Conservation (phyloP, 2,888 invertebrate genomes). For the Tetragnatha montana region DNA sequence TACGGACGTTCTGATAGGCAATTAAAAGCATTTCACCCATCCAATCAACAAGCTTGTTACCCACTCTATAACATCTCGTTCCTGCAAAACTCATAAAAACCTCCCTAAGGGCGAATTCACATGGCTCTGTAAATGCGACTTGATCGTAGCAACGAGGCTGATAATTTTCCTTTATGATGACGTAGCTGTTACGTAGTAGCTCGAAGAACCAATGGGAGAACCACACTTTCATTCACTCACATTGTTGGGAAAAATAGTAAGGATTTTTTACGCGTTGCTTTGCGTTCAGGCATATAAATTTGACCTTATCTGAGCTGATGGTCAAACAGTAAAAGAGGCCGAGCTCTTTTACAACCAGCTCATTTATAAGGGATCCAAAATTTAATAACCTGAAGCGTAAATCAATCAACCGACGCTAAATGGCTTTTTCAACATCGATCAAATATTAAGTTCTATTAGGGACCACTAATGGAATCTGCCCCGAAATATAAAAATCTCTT, state of each 20-base stretch:
- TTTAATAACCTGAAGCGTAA: conserved; percentile 47
- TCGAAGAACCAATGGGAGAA: no score
- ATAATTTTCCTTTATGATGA: no score
- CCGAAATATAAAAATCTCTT: not conserved
- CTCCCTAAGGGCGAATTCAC: no score
- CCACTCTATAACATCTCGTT: not conserved
- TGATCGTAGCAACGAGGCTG: no score
- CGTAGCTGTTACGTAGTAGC: no score
- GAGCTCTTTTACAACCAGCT: not conserved
- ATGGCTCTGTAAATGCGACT: no score
- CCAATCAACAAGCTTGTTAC: not conserved
- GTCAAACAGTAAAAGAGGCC: no score
- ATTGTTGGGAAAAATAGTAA: not conserved
- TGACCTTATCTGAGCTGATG: no score
- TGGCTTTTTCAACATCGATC: not conserved
- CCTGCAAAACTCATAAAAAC: no score
- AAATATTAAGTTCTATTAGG: not conserved
- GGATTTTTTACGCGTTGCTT: not conserved
- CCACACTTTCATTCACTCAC: no score
- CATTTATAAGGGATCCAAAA: conserved; percentile 1
- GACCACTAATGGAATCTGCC: not conserved
- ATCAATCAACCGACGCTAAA: conserved; percentile 46
- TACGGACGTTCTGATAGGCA: not conserved
- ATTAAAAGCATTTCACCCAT: not conserved
- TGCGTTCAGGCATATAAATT: no score